Base-by-base conservation (phyloP, 92 coral and sea anemone genomes). In the Actinernus sp. region DNA sequence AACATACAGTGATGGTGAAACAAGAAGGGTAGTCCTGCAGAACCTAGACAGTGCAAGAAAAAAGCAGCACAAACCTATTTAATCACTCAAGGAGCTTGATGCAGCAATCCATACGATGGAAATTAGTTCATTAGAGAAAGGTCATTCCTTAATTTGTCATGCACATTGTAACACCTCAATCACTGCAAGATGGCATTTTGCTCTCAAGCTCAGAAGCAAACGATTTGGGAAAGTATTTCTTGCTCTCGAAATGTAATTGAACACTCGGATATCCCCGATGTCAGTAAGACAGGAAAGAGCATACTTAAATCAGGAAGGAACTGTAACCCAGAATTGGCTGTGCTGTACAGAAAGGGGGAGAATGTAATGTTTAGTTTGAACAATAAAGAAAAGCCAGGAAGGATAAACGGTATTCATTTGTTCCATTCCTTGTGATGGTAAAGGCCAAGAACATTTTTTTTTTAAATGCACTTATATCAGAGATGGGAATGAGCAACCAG, bases 1-100 rank as follows among this genome's bases (percentile, higher is more conserved):
- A 32, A 83, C 79, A 14, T 83, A 52, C 68, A 55, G 74, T 71
- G 63, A 68, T 34, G 68, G 37, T 20, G 89, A 83, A 68, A 36
- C 24, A 44, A 67, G 83, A 52, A 61, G 89, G 45, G 89, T 65
- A 49, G 3, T 19, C 26, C 51, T 31, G 3, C n/a, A n/a, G n/a
- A n/a, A n/a, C n/a, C n/a, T n/a, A n/a, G n/a, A n/a, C n/a, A n/a
- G n/a, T n/a, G n/a, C 18, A 25, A 69, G 65, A 33, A 60, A 79
- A 26, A 19, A 55, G 31, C 51, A 37, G 16, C 38, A 39, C 40
- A 28, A 18, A 58, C 53, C 64, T 26, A 30, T 48, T 59, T 34
- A 52, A 60, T 58, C 79, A 29, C 49, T 50, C 20, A 53, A 39
- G 63, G 86, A 62, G 60, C 4, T 68, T 58, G 70, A 68, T 67